A percentile compares a stretch with the other conserved stretches of the same genome.
These are phyloP conservation scores for Chrysomela aeneicollis DNA, from an alignment of 2,888 invertebrate species.

Conservation along the genomic window DNA sequence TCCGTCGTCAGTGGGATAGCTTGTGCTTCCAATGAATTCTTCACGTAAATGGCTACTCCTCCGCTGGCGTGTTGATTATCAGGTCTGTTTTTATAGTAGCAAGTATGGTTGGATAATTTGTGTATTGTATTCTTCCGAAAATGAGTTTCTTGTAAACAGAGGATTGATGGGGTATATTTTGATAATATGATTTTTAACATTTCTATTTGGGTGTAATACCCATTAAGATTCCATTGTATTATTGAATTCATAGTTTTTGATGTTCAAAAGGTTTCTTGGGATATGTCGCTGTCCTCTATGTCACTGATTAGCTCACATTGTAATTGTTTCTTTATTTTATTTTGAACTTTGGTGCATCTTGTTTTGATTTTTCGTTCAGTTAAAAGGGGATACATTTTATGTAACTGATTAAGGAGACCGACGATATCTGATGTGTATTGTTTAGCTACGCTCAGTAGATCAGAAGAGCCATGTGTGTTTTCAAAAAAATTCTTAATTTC, in stretches of 20 bases:
- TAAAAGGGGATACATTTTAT: slow-evolving; percentile 6
- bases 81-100: neutral
- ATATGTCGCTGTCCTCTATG: slow-evolving; percentile 12
- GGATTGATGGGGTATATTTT: slow-evolving; percentile 3
- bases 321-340: slow-evolving; percentile 17
- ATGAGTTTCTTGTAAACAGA: slow-evolving; percentile 17
- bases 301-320: neutral
- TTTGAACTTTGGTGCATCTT: slow-evolving; percentile 19
- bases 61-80: slow-evolving; percentile 13
- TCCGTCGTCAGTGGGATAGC: slow-evolving; percentile 13
- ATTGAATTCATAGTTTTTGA: slow-evolving; percentile 9
- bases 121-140: slow-evolving; percentile 1
- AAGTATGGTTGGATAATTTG: neutral
- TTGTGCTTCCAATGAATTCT: slow-evolving; percentile 10
- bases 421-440: slow-evolving; percentile 10
- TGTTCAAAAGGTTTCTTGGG: slow-evolving; percentile 14
- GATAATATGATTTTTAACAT: slow-evolving; percentile 14
- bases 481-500: slow-evolving; percentile 8
- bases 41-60: slow-evolving; percentile 12
- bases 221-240: slow-evolving; percentile 23
- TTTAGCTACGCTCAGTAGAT: slow-evolving; percentile 12
- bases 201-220: slow-evolving; percentile 20
- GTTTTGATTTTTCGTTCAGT: slow-evolving; percentile 14
- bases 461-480: slow-evolving; percentile 1
- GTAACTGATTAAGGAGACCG: slow-evolving; percentile 4